Evolutionary conservation across 2,113 vertebrate species (phyloP), one percentile per base, ranked within the genome.

Genomic region (Colius striatus): DNA sequence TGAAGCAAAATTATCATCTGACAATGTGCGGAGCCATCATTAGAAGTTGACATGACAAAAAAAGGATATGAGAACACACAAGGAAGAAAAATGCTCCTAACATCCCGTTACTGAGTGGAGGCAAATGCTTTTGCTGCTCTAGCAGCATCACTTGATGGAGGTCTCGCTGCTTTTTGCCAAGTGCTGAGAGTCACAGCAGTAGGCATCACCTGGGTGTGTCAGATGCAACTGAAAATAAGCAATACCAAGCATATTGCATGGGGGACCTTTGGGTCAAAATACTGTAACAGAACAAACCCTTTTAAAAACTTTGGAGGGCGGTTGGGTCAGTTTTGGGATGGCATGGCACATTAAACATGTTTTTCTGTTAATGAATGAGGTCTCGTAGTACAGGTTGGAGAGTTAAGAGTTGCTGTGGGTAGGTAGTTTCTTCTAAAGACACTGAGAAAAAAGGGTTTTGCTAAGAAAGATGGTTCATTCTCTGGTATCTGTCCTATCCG

Each of bases 71-170:
- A 30, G 86, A 27, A n/a, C 0, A 5, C 29, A 5, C 5, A 17
- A 22, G 19, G 51, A 61, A 60, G 10, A 62, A 80, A 54, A 77
- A 11, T 11, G 9, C 16, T 53, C 9, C 0, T 25, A 38, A 6
- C 26, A 1, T 81, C 21, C 26, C 4, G n/a, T 53, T 57, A 29
- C 14, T 0, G 5, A 82, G 29, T 51, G 21, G 32, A 47, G 21
- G 17, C 27, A 76, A 65, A 50, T 45, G 66, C 8, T 51, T 68
- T 72, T 74, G 5, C 54, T 10, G 2, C 16, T 55, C 18, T 10
- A 22, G 36, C 41, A 36, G 30, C 1, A 1, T 51, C 21, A 4
- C 50, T 63, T 79, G 45, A 11, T 0, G 0, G 27, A 58, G 8
- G 19, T 62, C 29, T 89, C 1, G 0, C 50, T 78, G 55, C 32